phyloP scores from a whole-genome alignment of 2,888 invertebrate species.

The Drosophila suboccidentalis region DNA sequence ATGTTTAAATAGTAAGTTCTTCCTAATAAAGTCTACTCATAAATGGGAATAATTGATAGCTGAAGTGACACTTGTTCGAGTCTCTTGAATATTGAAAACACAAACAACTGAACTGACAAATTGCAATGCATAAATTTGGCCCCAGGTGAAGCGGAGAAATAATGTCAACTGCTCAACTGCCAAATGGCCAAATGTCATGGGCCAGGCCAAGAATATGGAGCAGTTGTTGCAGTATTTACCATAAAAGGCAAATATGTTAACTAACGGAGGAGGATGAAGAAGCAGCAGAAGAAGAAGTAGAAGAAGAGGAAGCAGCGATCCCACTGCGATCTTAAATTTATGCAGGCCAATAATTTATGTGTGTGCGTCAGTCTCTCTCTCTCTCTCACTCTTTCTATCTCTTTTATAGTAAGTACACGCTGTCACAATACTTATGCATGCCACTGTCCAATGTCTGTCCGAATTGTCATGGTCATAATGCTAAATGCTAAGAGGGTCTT shows the following conservation, averaged over 20 bases:
- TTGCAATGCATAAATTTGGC: conserved; percentile 67
- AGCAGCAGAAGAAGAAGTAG: neutral
- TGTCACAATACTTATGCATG: conserved; percentile 12
- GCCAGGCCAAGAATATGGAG: conserved; percentile 49
- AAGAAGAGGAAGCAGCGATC: conserved; percentile 32
- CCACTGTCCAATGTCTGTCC: conserved; percentile 15
- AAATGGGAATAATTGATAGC: conserved; percentile 11
- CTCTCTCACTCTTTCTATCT: neutral
- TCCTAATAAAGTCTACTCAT: neutral
- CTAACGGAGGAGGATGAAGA: conserved; percentile 41
- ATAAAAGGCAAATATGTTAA: conserved; percentile 62
- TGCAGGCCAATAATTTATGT: conserved; percentile 37
- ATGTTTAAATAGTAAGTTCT: too few relatives aligned
- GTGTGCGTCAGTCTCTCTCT: neutral
- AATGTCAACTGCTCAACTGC: conserved; percentile 62
- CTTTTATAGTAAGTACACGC: conserved; percentile 1
- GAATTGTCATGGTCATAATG: conserved; percentile 25
- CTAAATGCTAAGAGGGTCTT: conserved; percentile 15
- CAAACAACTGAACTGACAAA: conserved; percentile 64
- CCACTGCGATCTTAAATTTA: conserved; percentile 52
- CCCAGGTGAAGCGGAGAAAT: conserved; percentile 35
- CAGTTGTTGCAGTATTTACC: conserved; percentile 56
- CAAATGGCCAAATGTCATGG: conserved; percentile 65
- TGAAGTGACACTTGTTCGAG: neutral
- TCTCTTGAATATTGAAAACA: conserved; percentile 50